Evolutionary conservation across 2,888 invertebrate genomes (phyloP), one percentile per base, ranked within the genome.

Genomic region (Pimpla rufipes): DNA sequence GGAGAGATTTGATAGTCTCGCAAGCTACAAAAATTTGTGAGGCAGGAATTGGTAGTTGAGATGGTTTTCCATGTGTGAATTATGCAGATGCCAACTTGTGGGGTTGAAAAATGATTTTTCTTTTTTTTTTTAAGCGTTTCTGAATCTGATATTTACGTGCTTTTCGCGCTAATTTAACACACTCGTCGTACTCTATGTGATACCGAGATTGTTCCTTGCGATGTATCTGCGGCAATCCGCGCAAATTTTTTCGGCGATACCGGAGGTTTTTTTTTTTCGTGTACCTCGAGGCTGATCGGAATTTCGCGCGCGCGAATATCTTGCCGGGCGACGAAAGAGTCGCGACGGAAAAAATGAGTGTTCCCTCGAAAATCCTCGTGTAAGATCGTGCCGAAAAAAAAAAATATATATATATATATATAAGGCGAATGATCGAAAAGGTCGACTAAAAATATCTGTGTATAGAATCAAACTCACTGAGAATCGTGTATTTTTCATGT

Each of bases 181-280:
- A 70, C 37, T 62, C 16, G 16, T 74, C 40, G 62, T 45, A 47
- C 57, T 77, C 40, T 29, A 55, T 62, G 82, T 47, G 78, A 68
- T 82, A 74, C 52, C 18, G 45, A 73, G 68, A 77, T 59, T 81
- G 66, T 81, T 78, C 73, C 73, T 68, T 29, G 45, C 37, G 10
- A 45, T 40, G 23, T 50, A 13, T 59, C 11, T 13, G 2, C 47
- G 50, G 57, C n/a, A 40, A 62, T 18, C 67, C 50, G 18, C 16
- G 35, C 29, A n/a, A 59, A 62, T 18, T 37, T 13, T n/a, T 18
- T 50, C n/a, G 3, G 18, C 7, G 2, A 18, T 29, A 29, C 29
- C 29, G 29, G 5, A 3, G 5, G 29, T 35, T 29, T n/a, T n/a
- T n/a, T n/a, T n/a, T n/a, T n/a, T n/a, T 74, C 37, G 0, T 13